Percentiles rank a stretch among this genome's conserved stretches.
Conservation (phyloP, 1,140 invertebrate genomes). For the Zaprionus nigranus region DNA sequence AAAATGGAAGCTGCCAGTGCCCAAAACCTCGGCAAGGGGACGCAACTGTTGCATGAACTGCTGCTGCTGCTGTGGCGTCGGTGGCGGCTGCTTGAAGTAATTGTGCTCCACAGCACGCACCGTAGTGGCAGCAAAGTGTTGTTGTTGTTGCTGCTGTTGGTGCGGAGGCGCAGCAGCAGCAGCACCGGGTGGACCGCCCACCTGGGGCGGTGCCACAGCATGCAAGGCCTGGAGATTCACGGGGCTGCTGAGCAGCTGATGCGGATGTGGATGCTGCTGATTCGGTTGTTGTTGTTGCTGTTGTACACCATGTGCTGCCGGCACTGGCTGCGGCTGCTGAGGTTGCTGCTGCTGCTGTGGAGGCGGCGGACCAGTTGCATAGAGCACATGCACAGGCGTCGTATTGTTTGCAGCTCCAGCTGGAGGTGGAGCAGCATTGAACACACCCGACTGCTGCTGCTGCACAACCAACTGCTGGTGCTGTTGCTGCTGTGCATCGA, state of each 20-base stretch:
- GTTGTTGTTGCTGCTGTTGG: conserved; percentile 28
- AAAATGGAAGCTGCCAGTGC: conserved; percentile 89
- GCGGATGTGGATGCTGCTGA: conserved; percentile 51
- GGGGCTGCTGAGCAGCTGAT: conserved; percentile 70
- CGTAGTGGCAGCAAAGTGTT: conserved; percentile 66
- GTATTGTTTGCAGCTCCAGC: conserved; percentile 43
- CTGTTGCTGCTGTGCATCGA: conserved; percentile 47
- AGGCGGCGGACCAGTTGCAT: conserved; percentile 82
- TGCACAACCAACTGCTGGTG: conserved; percentile 44
- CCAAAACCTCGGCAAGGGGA: conserved; percentile 89
- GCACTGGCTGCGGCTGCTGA: conserved; percentile 40
- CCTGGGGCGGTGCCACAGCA: conserved; percentile 38
- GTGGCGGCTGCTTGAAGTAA: conserved; percentile 85
- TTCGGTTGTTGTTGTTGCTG: conserved; percentile 45
- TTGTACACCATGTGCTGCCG: conserved; percentile 27
- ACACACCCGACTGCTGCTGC: conserved; percentile 37
- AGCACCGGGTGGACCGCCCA: conserved; percentile 17
- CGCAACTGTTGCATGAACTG: conserved; percentile 85
- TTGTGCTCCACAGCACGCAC: conserved; percentile 87
- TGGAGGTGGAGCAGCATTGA: conserved; percentile 43
- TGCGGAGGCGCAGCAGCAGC: conserved; percentile 23
- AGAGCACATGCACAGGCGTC: conserved; percentile 79
- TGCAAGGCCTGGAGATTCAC: conserved; percentile 75
- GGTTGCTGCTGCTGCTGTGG: conserved; percentile 55
- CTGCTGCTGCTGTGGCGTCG: conserved; percentile 66